Evolutionary conservation across 2,113 vertebrate genomes (phyloP).

Genomic region (Pan paniscus): DNA sequence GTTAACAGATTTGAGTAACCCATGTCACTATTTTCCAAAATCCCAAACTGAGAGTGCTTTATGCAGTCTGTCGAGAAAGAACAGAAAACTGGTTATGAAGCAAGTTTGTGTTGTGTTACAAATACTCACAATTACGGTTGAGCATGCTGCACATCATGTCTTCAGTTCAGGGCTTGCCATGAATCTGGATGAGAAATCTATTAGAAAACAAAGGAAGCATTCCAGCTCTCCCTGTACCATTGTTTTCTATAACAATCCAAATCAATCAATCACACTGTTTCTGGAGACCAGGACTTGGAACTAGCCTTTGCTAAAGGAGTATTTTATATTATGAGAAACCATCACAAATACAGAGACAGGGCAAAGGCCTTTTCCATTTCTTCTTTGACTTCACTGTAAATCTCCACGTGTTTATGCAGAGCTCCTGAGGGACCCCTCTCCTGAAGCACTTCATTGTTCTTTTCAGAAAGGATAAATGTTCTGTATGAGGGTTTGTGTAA

Average conservation of each 20-base stretch:
- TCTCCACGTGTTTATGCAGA: fast-evolving
- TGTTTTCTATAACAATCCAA: not conserved
- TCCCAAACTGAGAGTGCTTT: not conserved
- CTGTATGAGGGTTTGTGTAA: not conserved
- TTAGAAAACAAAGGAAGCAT: not conserved
- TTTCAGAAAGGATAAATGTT: constrained; percentile 18
- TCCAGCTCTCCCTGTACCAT: not conserved
- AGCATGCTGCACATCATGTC: not conserved
- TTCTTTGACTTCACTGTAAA: not conserved
- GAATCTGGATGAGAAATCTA: not conserved
- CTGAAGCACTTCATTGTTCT: not conserved
- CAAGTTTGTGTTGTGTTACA: not conserved
- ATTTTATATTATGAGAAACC: not conserved
- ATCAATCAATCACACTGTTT: not conserved
- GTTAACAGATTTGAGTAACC: not conserved
- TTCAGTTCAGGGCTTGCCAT: not conserved
- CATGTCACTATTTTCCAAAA: not conserved
- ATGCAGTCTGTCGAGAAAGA: not conserved
- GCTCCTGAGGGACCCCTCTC: not conserved
- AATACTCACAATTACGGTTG: not conserved
- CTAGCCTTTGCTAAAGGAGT: not conserved
- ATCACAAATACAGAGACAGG: not conserved
- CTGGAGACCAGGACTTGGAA: not conserved
- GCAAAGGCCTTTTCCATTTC: not conserved
- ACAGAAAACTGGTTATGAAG: not conserved